A percentile compares a stretch with the other conserved stretches of the same genome.
Evolutionary conservation across 1,140 invertebrate species (phyloP).

Genomic region (Bombus vancouverensis): DNA sequence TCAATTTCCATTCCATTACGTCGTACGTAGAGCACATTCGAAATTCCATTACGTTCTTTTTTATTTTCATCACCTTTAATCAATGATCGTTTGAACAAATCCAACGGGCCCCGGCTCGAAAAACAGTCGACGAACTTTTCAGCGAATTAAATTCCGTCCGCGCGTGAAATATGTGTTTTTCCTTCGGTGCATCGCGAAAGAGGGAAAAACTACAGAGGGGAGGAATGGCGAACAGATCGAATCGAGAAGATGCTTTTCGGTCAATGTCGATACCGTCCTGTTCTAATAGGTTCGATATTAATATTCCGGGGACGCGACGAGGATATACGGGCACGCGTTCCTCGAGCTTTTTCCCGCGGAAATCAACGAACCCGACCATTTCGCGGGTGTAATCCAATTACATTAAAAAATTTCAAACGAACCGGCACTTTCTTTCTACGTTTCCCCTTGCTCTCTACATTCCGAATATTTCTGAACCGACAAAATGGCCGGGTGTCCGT

Average conservation of each 20-base stretch:
- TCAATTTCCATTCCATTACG: background rate
- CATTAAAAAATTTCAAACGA: slow-evolving; percentile 39
- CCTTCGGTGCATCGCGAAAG: background rate
- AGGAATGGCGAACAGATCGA: background rate
- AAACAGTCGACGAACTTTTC: slow-evolving; percentile 31
- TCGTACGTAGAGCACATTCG: background rate
- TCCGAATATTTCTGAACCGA: background rate
- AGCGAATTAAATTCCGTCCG: slow-evolving; percentile 30
- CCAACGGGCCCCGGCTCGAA: background rate
- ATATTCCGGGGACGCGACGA: slow-evolving; percentile 12
- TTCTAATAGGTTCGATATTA: slow-evolving; percentile 17
- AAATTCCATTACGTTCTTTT: slow-evolving; percentile 16
- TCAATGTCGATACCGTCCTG: background rate
- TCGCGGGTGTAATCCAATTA: slow-evolving; percentile 22
- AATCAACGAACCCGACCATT: slow-evolving; percentile 7
- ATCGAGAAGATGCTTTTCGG: slow-evolving; percentile 23
- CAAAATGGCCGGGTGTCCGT: slow-evolving; percentile 15
- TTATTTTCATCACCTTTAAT: slow-evolving; percentile 21
- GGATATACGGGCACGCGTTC: background rate
- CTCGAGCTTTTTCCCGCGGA: background rate
- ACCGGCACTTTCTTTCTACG: background rate
- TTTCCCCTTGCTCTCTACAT: background rate
- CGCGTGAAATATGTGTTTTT: slow-evolving; percentile 45
- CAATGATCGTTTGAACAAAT: slow-evolving; percentile 30
- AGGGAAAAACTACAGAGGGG: background rate